Evolutionary conservation across 2,113 vertebrate species (phyloP).

Genomic region (Procapra przewalskii): DNA sequence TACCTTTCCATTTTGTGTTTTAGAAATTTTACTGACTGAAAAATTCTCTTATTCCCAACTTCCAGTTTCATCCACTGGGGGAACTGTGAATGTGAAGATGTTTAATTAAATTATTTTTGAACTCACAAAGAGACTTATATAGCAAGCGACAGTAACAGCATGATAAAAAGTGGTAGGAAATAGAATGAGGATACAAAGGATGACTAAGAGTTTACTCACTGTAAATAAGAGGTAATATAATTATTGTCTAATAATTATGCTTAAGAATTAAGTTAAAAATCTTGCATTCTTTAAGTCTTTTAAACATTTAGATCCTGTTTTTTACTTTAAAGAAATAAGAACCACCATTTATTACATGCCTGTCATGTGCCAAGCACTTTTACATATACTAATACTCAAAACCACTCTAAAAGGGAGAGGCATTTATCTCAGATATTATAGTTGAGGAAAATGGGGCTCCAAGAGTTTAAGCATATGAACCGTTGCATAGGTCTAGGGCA

Average conservation of each 20-base stretch:
- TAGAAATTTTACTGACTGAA: background rate
- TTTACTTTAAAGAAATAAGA: background rate
- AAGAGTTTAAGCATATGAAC: background rate
- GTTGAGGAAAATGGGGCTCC: background rate
- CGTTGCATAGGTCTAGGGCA: background rate
- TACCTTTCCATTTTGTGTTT: slow-evolving; percentile 28
- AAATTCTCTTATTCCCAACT: background rate
- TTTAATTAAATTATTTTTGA: slow-evolving; percentile 19
- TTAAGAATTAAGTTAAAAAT: background rate
- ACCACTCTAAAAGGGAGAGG: background rate
- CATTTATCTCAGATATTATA: background rate
- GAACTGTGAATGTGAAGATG: background rate
- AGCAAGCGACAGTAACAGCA: background rate
- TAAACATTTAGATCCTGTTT: background rate
- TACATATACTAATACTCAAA: background rate
- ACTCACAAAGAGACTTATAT: background rate
- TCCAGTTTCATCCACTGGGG: background rate
- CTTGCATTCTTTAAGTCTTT: background rate
- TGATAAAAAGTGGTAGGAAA: background rate
- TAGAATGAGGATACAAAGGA: background rate
- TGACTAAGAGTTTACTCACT: background rate
- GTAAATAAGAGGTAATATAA: background rate
- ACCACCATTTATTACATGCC: background rate
- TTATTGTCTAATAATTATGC: background rate
- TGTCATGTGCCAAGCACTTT: background rate